phyloP scores from a whole-genome alignment of 2,888 invertebrate genomes.

The Salpingus planirostris region DNA sequence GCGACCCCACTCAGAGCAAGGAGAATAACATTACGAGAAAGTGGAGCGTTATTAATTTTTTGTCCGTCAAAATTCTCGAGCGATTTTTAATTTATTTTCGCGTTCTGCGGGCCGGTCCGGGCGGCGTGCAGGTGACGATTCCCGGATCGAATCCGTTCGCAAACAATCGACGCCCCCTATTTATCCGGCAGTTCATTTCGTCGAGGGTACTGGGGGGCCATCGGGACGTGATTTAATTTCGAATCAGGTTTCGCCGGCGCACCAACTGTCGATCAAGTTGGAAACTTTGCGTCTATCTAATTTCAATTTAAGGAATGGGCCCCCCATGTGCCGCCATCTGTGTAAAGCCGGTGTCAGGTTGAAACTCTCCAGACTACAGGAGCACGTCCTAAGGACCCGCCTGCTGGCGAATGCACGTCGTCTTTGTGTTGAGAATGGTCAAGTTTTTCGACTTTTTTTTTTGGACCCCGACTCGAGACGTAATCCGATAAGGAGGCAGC shows the following conservation, averaged over 20 bases:
- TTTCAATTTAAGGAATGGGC: conserved; percentile 29
- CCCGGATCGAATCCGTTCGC: no score
- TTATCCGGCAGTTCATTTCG: no score
- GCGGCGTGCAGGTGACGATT: no score
- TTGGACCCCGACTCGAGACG: conserved; percentile 8
- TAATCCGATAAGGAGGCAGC: conserved; percentile 10
- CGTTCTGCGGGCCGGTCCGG: no score
- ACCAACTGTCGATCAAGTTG: conserved; percentile 28
- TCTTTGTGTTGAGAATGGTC: conserved; percentile 8
- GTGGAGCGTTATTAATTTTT: no score
- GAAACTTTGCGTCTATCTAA: conserved; percentile 25
- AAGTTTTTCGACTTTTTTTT: conserved; percentile 11
- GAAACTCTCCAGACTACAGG: conserved; percentile 11
- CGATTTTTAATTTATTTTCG: no score
- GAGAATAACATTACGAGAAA: no score
- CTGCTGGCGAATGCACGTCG: not conserved
- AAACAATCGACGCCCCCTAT: no score
- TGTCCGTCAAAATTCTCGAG: no score
- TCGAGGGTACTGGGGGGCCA: no score
- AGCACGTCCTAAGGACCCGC: conserved; percentile 4
- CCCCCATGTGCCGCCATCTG: conserved; percentile 21
- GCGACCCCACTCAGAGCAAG: no score
- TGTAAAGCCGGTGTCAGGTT: conserved; percentile 12
- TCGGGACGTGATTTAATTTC: conserved; percentile 19
- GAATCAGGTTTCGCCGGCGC: conserved; percentile 15